A percentile compares a stretch with the other conserved stretches of the same genome.
These are phyloP conservation scores for Urocynchramus pylzowi DNA, from an alignment of 2,113 vertebrate species.

Conservation along the genomic window DNA sequence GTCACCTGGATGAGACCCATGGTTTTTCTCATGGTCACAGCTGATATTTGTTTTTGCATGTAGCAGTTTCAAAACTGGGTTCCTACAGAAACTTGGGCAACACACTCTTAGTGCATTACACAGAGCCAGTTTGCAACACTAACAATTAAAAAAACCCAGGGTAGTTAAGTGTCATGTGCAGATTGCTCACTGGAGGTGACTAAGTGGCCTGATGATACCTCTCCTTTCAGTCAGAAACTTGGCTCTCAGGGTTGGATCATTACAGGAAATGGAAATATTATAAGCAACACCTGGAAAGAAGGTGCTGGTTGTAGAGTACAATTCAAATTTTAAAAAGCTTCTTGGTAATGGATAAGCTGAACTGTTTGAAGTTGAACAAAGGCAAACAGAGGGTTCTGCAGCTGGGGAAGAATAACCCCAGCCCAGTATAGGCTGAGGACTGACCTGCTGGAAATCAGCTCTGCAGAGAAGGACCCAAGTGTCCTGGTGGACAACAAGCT, in stretches of 20 bases:
- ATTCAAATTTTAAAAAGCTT: background rate
- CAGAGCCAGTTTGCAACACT: background rate
- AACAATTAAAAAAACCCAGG: background rate
- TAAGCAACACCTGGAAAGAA: background rate
- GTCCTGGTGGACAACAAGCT: background rate
- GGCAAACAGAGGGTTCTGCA: background rate
- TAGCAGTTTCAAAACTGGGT: background rate
- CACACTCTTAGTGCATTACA: background rate
- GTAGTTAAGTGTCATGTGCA: background rate
- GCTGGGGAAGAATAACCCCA: background rate
- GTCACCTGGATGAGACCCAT: background rate
- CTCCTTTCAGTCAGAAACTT: background rate
- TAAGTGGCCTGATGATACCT: background rate
- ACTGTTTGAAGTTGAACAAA: background rate
- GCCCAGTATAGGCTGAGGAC: background rate
- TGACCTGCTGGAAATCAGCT: background rate
- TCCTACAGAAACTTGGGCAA: background rate
- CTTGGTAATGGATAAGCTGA: background rate
- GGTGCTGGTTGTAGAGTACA: background rate
- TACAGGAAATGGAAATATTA: background rate
- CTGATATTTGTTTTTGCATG: background rate
- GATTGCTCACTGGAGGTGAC: background rate
- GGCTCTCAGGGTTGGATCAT: background rate
- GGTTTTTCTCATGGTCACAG: background rate
- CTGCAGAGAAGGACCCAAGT: background rate